Evolutionary conservation across 2,888 invertebrate genomes (phyloP).

Genomic region (Linyphia triangularis): DNA sequence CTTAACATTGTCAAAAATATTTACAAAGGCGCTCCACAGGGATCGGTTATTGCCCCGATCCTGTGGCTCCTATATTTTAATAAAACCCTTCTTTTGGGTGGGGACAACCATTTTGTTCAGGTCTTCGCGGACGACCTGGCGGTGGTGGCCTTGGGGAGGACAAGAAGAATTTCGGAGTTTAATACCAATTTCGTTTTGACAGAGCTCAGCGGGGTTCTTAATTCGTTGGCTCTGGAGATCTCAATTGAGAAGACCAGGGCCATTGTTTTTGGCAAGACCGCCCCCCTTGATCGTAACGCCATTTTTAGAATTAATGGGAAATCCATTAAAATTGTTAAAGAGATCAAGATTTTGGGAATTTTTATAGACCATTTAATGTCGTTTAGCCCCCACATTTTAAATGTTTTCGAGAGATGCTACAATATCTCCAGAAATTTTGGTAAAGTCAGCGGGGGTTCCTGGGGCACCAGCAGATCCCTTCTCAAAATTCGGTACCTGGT

Average conservation of each 20-base stretch:
- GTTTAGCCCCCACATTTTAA: neutral
- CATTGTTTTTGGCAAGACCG: neutral
- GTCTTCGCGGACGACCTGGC: constrained; percentile 11
- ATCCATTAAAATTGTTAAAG: neutral
- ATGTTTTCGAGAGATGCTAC: neutral
- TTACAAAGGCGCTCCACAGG: neutral
- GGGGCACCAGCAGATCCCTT: neutral
- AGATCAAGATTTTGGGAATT: neutral
- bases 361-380: neutral
- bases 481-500: neutral
- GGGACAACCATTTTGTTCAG: neutral
- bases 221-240: neutral
- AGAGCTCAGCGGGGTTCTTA: neutral
- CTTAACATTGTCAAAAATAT: neutral
- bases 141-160: neutral
- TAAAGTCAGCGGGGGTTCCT: neutral
- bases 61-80: constrained; percentile 4
- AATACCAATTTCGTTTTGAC: neutral
- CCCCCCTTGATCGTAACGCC: no score
- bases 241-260: neutral
- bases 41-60: neutral
- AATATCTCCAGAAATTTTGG: neutral
- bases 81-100: neutral
- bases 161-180: neutral
- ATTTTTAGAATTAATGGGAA: neutral